Conservation (phyloP, 2,797 vertebrate genomes). For the Pseudotriccus pelzelni region DNA sequence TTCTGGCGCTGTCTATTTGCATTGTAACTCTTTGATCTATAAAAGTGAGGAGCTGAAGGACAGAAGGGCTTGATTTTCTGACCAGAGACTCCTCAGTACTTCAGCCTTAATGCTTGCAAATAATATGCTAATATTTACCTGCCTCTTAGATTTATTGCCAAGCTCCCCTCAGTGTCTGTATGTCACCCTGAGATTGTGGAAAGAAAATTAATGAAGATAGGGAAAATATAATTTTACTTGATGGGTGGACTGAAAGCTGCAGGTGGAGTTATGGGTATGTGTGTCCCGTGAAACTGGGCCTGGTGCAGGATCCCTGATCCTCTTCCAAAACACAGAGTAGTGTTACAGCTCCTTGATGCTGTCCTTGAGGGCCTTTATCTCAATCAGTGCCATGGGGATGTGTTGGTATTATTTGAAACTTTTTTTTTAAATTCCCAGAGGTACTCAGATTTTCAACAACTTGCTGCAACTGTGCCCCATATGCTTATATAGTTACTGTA, state of each 20-base stretch:
- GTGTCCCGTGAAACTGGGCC: not conserved
- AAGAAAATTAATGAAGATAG: not conserved
- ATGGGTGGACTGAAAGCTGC: not conserved
- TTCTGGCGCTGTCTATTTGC: not conserved
- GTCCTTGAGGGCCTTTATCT: not conserved
- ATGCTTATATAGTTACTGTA: not conserved
- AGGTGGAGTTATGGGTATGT: not conserved
- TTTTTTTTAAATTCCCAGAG: not conserved
- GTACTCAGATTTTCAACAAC: not conserved
- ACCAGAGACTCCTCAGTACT: not conserved
- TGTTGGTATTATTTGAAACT: not conserved
- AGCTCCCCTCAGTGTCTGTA: not conserved
- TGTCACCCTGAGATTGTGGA: not conserved
- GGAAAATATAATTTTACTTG: not conserved
- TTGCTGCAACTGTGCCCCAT: accelerated
- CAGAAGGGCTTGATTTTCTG: not conserved
- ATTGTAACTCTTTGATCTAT: not conserved
- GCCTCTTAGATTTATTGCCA: not conserved
- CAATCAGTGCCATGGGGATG: not conserved
- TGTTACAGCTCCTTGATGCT: not conserved
- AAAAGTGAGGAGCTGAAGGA: not conserved
- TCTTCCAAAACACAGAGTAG: not conserved
- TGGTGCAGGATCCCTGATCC: not conserved
- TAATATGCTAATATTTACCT: not conserved
- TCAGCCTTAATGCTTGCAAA: not conserved